Percentiles rank a stretch among this genome's conserved stretches.
Conservation (phyloP, 1,140 invertebrate genomes). For the Dinoponera quadriceps region DNA sequence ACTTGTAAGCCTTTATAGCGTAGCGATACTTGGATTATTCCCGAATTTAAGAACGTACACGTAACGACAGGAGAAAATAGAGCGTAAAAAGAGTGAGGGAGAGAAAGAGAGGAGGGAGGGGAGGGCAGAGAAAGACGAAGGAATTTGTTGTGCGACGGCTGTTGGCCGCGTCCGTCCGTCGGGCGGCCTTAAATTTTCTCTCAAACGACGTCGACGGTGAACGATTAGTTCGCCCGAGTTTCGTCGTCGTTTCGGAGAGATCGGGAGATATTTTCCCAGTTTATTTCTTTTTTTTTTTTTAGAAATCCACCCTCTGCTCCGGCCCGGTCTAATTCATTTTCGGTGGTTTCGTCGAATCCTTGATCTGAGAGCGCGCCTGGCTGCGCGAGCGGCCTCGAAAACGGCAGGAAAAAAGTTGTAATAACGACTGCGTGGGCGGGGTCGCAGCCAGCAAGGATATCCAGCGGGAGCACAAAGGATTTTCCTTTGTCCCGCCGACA, state of each 20-base stretch:
- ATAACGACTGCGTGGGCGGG: constrained; percentile 71
- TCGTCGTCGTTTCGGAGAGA: constrained; percentile 19
- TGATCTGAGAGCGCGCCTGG: constrained; percentile 35
- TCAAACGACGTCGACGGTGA: not conserved
- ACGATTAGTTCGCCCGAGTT: not conserved
- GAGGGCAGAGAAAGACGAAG: no score
- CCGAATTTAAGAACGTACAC: not conserved
- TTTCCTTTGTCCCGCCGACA: constrained; percentile 71
- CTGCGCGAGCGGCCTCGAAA: constrained; percentile 47
- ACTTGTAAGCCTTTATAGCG: constrained; percentile 20
- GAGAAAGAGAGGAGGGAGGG: no score
- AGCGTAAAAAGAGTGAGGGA: not conserved
- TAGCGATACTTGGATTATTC: not conserved
- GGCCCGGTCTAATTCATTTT: constrained; percentile 38
- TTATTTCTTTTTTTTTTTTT: constrained; percentile 7
- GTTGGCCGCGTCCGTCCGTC: no score
- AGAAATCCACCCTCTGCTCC: not conserved
- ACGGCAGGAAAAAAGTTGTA: constrained; percentile 63
- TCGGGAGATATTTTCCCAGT: not conserved
- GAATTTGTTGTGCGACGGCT: no score
- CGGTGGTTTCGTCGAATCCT: constrained; percentile 33
- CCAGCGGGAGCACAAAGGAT: constrained; percentile 58
- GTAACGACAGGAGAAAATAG: not conserved
- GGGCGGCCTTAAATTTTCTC: not conserved
- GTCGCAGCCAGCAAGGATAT: constrained; percentile 54